phyloP scores from a whole-genome alignment of 2,888 invertebrate genomes.

The Troides helena region DNA sequence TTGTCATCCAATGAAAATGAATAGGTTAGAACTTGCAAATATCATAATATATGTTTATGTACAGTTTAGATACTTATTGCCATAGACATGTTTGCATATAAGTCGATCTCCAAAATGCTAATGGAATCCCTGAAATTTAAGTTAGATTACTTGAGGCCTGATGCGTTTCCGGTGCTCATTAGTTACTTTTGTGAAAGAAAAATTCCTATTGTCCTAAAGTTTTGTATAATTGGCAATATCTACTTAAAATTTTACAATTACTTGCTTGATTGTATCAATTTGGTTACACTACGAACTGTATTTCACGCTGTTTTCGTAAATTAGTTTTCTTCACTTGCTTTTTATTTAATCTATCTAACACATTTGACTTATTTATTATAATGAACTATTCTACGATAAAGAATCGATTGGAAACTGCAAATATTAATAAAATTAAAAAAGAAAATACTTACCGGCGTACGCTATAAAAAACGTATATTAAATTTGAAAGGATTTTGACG shows the following conservation, averaged over 20 bases:
- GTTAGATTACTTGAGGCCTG: neutral
- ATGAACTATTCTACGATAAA: no score
- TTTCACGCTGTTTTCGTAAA: neutral
- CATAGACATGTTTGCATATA: neutral
- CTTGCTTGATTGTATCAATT: slow-evolving; percentile 27
- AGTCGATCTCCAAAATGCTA: neutral
- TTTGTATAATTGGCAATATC: neutral
- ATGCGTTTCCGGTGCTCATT: slow-evolving; percentile 1
- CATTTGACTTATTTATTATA: no score
- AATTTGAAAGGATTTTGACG: no score
- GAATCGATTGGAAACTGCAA: no score
- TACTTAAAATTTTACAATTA: neutral
- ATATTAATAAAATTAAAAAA: no score
- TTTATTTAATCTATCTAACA: no score
- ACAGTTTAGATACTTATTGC: neutral
- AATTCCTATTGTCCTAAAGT: neutral
- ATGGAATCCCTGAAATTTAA: neutral
- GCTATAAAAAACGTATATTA: no score
- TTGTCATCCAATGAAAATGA: neutral
- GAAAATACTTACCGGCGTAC: no score
- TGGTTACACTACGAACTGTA: neutral
- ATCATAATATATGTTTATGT: neutral
- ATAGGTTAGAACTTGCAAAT: slow-evolving; percentile 22
- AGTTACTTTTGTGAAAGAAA: neutral
- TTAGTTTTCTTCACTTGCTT: neutral